A percentile compares a stretch with the other conserved stretches of the same genome.
phyloP scores from a whole-genome alignment of 1,140 invertebrate species.

The Hycleus cichorii region DNA sequence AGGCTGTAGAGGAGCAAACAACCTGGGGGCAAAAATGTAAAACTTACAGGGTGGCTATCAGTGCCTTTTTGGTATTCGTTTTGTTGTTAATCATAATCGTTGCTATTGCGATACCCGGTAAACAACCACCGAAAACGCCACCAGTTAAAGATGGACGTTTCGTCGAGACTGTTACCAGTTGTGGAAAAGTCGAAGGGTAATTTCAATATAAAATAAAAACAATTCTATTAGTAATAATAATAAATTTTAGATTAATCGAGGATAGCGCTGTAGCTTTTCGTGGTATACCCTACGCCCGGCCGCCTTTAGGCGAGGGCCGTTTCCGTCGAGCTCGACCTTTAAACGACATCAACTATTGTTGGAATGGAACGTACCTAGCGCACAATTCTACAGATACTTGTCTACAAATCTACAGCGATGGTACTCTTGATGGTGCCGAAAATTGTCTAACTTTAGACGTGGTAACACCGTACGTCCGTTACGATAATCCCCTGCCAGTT shows the following conservation, averaged over 20 bases:
- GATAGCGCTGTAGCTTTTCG: conserved; percentile 72
- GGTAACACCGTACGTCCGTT: conserved; percentile 63
- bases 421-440: conserved; percentile 59
- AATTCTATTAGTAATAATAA: neutral
- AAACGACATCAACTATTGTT: conserved; percentile 63
- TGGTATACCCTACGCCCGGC: conserved; percentile 79
- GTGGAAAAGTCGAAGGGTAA: conserved; percentile 70
- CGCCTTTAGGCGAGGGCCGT: conserved; percentile 60
- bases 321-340: conserved; percentile 65
- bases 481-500: conserved; percentile 66
- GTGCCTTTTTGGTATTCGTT: conserved; percentile 48
- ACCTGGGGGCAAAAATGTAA: conserved; percentile 29
- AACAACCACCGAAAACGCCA: conserved; percentile 39
- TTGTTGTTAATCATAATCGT: conserved; percentile 59
- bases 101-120: conserved; percentile 51
- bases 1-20: conserved; percentile 21
- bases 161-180: conserved; percentile 64
- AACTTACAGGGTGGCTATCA: conserved; percentile 32
- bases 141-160: conserved; percentile 60
- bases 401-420: conserved; percentile 58
- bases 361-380: conserved; percentile 66
- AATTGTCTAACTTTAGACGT: conserved; percentile 77
- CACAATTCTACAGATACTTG: conserved; percentile 60
- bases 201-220: neutral
- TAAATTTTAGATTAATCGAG: conserved; percentile 53